Conservation (phyloP, 2,797 vertebrate genomes). For the Leucoraja ocellata region DNA sequence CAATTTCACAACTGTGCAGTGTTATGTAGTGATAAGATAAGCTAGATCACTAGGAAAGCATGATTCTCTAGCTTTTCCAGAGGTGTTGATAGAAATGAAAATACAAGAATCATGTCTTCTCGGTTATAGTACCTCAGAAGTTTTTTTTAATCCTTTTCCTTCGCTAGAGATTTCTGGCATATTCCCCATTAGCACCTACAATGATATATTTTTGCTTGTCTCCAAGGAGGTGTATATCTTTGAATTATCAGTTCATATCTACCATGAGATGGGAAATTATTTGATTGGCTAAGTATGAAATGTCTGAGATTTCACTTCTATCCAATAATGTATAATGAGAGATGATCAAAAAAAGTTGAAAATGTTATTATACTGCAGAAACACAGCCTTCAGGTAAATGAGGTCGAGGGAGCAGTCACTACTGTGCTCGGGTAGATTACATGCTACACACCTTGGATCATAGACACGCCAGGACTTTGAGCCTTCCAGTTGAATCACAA, state of each 20-base stretch:
- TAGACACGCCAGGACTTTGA: conserved; percentile 92
- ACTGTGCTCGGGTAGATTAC: not conserved
- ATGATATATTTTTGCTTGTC: not conserved
- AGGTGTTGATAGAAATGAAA: not conserved
- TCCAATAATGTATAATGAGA: not conserved
- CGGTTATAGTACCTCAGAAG: no score
- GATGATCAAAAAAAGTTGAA: not conserved
- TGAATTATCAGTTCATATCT: not conserved
- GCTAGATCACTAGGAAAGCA: not conserved
- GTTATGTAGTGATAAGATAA: not conserved
- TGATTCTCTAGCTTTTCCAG: not conserved
- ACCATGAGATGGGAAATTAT: not conserved
- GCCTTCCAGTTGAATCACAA: conserved; percentile 90
- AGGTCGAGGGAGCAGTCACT: not conserved
- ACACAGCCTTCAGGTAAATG: not conserved
- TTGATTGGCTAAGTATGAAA: not conserved
- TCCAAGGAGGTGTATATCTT: not conserved
- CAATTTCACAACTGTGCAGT: not conserved
- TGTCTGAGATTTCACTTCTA: not conserved
- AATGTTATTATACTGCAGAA: not conserved
- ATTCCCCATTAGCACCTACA: not conserved
- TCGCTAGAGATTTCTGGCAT: not conserved
- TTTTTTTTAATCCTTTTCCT: not conserved
- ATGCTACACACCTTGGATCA: conserved; percentile 60
- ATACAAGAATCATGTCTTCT: not conserved